Base-by-base conservation (phyloP, 2,888 invertebrate species). In the Frankliniella fusca region DNA sequence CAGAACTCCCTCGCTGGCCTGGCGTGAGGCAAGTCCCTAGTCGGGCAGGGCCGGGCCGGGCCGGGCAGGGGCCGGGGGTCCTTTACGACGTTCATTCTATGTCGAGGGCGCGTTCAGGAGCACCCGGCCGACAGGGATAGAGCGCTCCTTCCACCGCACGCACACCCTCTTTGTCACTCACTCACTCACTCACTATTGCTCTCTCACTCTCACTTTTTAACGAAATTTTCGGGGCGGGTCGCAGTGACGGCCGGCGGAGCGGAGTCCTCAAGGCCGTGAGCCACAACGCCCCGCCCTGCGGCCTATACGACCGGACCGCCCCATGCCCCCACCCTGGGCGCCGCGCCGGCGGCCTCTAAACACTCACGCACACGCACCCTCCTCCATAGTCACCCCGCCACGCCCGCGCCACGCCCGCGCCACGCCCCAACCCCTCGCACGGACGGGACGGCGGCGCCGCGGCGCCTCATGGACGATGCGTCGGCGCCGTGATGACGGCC, bases 141-240 rank as follows among this genome's bases (percentile, higher is more conserved):
- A 38, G 38, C 38, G 38, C 38, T 38, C 38, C n/a, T n/a, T 38
- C 38, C 38, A 2, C 38, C 38, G 38, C 2, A 2, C 38, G 38
- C 38, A 38, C 38, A 3, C 38, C 20, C 48, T 48, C 20, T 81
- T 7, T 81, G n/a, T 48, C 81, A 18, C n/a, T 80, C 80, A 27
- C n/a, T 23, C 80, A 20, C n/a, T 23, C 80, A 3, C 1, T 27
- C 27, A n/a, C 20, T 2, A 18, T 15, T 48, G 38, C 27, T 49
- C 80, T 80, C 80, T n/a, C 48, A 8, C 28, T 80, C 80, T 80
- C 15, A 12, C 28, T 48, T 28, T 80, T 8, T 7, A 61, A 81
- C 81, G 54, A 48, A 61, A 61, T 81, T 81, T 61, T 48, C 48
- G 76, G 70, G 20, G 81, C 81, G 81, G 81, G 49, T 79, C 23